Base-by-base conservation (phyloP, 1,140 invertebrate genomes). In the Chironomus striatipennis region DNA sequence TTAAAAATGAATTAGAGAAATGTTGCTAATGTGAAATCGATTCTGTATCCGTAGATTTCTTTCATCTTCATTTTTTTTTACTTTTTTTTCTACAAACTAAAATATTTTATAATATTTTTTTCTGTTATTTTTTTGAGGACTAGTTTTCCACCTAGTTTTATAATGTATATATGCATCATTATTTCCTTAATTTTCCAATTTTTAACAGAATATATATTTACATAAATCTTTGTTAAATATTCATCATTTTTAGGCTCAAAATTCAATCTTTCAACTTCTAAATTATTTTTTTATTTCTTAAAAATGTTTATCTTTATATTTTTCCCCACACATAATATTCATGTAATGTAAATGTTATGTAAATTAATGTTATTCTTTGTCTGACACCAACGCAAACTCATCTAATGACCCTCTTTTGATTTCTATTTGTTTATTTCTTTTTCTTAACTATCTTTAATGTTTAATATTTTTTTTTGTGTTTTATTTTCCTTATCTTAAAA, bases 71-170 rank as follows among this genome's bases (percentile, higher is more conserved):
- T 34, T 34, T 34, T 34, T 34, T 34, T 34, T 34, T 34, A 5
- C n/a, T n/a, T n/a, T n/a, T n/a, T 34, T 34, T 34, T 34, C 24
- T 34, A 34, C 24, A 34, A 34, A 34, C 24, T 18, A 70, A 7
- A 70, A 70, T 70, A 18, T 20, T 12, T 70, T 20, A 20, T 6
- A 9, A 70, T 70, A 9, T 18, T 18, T 20, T 18, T 18, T 20
- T 18, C 20, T 10, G 6, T 17, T 70, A 21, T 7, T 18, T 70
- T 21, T 18, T 12, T 70, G 20, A 70, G 20, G 65, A 70, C 65
- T 70, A 70, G 65, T 70, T 70, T 70, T 17, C 65, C 65, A 70
- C 65, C 65, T 70, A 70, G 17, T 70, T 21, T 70, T 10, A 21
- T 70, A 18, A n/a, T 57, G 47, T 1, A 57, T 57, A 57, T 57